Evolutionary conservation across 2,888 invertebrate species (phyloP).

Genomic region (Griposia aprilina): DNA sequence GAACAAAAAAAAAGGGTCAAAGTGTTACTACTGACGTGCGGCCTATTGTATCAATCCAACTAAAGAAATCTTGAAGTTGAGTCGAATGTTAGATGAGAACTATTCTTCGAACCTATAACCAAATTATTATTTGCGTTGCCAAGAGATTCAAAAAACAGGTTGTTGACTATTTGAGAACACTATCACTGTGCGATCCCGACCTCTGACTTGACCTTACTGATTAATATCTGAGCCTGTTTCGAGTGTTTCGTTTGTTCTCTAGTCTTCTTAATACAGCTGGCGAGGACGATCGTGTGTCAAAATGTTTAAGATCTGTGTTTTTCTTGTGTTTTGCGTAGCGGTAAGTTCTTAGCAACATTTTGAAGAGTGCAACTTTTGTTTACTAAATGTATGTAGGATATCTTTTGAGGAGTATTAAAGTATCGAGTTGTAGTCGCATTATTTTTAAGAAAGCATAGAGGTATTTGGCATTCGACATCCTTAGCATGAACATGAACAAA

Average conservation of each 20-base stretch:
- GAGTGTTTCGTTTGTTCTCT: conserved; percentile 32
- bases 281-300: conserved; percentile 23
- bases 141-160: conserved; percentile 25
- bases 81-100: neutral
- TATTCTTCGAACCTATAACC: neutral
- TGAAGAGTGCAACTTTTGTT: neutral
- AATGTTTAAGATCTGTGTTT: conserved; percentile 51
- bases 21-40: neutral
- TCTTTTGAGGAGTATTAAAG: neutral
- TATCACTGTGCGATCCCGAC: conserved; percentile 26
- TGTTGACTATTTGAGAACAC: conserved; percentile 17
- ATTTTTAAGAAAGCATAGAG: neutral
- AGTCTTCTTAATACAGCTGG: conserved; percentile 21
- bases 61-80: neutral
- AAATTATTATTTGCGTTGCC: conserved; percentile 4
- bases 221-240: conserved; percentile 13
- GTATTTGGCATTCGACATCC: no score
- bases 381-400: neutral
- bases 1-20: no score
- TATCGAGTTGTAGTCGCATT: neutral
- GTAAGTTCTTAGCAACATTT: conserved; percentile 27
- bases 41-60: neutral
- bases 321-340: conserved; percentile 32
- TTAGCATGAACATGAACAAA: neutral
- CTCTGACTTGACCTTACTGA: conserved; percentile 49